Percentiles rank a stretch among this genome's conserved stretches.
Evolutionary conservation across 1,140 invertebrate genomes (phyloP).

Genomic region (Polypedilum vanderplanki): DNA sequence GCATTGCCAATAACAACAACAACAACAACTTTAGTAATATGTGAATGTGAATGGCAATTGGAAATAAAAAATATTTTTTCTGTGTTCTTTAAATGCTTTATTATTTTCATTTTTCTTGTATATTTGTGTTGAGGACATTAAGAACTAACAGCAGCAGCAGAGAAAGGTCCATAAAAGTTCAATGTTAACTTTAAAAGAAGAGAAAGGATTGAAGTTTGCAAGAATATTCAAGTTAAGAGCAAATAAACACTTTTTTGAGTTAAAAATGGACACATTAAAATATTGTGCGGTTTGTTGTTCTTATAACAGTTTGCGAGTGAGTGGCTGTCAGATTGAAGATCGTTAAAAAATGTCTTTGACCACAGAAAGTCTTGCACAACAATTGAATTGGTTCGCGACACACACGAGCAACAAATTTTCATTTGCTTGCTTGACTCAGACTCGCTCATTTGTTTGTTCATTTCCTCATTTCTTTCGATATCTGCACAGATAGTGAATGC

Average conservation of each 20-base stretch:
- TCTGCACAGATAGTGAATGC: no score
- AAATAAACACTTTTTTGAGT: background rate
- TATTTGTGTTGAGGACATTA: constrained; percentile 9
- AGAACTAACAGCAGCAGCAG: background rate
- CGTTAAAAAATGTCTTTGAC: no score
- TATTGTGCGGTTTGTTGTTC: background rate
- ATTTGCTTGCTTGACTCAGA: no score
- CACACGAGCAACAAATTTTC: no score
- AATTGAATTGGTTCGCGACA: no score
- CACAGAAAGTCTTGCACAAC: no score
- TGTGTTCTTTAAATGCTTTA: constrained; percentile 19
- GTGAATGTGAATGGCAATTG: constrained; percentile 3
- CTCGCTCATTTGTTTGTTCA: background rate
- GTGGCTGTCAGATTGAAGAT: no score
- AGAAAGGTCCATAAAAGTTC: constrained; percentile 17
- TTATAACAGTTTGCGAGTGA: no score
- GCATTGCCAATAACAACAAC: background rate
- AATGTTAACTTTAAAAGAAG: background rate
- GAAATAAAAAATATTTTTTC: background rate
- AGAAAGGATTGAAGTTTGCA: no score
- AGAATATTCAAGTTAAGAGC: background rate
- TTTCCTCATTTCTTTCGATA: background rate
- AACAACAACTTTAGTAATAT: background rate
- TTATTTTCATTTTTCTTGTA: constrained; percentile 5
- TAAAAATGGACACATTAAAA: constrained; percentile 7